Evolutionary conservation across 2,113 vertebrate species (phyloP), one percentile per base, ranked within the genome.

Genomic region (Rutilus rutilus): DNA sequence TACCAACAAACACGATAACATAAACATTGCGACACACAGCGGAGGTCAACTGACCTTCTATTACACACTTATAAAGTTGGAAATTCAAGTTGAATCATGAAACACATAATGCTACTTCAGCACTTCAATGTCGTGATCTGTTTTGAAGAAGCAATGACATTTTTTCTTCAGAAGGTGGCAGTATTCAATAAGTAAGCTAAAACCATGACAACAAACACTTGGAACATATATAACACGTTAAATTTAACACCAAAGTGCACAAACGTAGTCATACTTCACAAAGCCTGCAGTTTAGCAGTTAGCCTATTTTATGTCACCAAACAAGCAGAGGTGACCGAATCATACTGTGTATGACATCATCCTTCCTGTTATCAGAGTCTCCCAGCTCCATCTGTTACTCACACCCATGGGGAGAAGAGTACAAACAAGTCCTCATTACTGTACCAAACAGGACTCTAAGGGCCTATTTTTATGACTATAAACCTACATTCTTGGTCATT

Each of bases 321-420:
- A 47, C 21, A 15, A 82, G 79, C 10, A 0, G 25, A 82, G 25
- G 6, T 30, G 60, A 50, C 25, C 65, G 25, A 15, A 0, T 30
- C 60, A 47, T 27, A 73, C 86, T 86, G 81, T 47, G 54, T 79
- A 57, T 86, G 81, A 77, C 85, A 89, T 89, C 88, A 85, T 84
- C 69, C 47, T 50, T 87, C 57, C 74, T 75, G 78, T 67, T 73
- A 69, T 77, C 64, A 64, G 60, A 54, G 71, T 65, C 76, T 30
- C 39, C 14, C 14, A 27, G 14, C 57, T 88, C 82, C 88, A 86
- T 86, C 85, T 89, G 77, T 82, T 85, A n/a, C 9, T 79, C 21
- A 75, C 54, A 67, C 80, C 84, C 42, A 62, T 27, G 14, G 54
- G 88, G 76, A 76, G 21, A 71, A 65, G 57, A 78, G 45, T 42